A percentile compares a stretch with the other conserved stretches of the same genome.
phyloP scores from a whole-genome alignment of 2,797 vertebrate genomes.

The Meda fulgida region DNA sequence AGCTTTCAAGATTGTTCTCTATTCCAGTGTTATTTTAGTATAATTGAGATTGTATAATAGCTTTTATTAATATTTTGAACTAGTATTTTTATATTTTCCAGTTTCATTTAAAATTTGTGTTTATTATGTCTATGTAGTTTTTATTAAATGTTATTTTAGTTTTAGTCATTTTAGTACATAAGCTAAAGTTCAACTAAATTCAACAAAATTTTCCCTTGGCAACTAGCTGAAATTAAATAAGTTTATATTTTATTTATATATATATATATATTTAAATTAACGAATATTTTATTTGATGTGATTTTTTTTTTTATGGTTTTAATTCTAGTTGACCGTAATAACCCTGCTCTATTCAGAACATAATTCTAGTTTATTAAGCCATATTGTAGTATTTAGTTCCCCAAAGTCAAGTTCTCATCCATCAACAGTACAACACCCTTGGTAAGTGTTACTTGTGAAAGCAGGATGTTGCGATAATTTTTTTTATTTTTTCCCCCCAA shows the following conservation, averaged over 20 bases:
- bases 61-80: background rate
- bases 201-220: background rate
- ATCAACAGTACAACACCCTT: background rate
- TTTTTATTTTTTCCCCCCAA: background rate
- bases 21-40: background rate
- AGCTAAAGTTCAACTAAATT: background rate
- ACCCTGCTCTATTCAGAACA: background rate
- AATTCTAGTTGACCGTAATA: background rate
- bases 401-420: slow-evolving; percentile 3
- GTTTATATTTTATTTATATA: background rate
- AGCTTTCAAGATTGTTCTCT: background rate
- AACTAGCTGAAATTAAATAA: background rate
- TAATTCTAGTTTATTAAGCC: slow-evolving; percentile 63
- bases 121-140: background rate
- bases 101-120: background rate
- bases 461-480: slow-evolving; percentile 14
- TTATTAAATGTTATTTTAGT: background rate
- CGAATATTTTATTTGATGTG: background rate
- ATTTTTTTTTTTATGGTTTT: background rate
- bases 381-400: background rate
- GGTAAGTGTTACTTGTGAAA: slow-evolving; percentile 16
- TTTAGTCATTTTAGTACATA: background rate
- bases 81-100: background rate
- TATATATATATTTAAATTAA: background rate
- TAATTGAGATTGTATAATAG: background rate